Base-by-base conservation (phyloP, 2,113 vertebrate genomes). In the Thryonomys swinderianus region DNA sequence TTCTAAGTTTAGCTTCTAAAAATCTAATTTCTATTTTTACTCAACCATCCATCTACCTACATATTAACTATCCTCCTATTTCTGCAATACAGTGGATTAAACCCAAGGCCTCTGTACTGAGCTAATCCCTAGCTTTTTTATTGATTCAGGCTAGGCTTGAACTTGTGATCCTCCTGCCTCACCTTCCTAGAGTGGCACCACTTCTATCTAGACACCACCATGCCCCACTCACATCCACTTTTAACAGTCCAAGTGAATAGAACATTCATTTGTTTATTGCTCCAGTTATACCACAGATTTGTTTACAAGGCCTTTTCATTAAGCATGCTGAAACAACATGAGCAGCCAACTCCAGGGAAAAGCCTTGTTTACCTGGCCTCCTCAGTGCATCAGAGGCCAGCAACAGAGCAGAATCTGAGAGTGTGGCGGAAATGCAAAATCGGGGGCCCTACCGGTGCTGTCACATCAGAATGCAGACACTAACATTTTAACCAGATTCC, bases 1-100 rank as follows among this genome's bases (percentile, higher is more conserved):
- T 91, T 90, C 79, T 48, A 61, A 6, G 67, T 45, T 84, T 55
- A 85, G 42, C 32, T 66, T 73, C 55, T 89, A 27, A 66, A 94
- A 89, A 93, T 25, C 57, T 67, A 67, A 92, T 61, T 62, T 92
- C 37, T 30, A 87, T 42, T 90, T 91, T 81, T 21, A 45, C n/a
- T 45, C 55, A 18, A 3, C 40, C 37, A 27, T 27, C 23, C 23
- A 25, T 20, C 40, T 4, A 6, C 12, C 25, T 61, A 67, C 9
- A 1, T 61, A 61, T 61, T 61, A 61, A 23, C 59, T 64, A 64
- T 21, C 67, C 7, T 21, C 4, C 18, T 21, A 37, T 23, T 71
- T 71, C 18, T 32, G 42, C 42, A 76, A 7, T 7, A 7, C 42
- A 48, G 71, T 3, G 6, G 11, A 27, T 23, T 13, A 42, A 25